phyloP scores from a whole-genome alignment of 2,888 invertebrate genomes.

The Salticus scenicus region DNA sequence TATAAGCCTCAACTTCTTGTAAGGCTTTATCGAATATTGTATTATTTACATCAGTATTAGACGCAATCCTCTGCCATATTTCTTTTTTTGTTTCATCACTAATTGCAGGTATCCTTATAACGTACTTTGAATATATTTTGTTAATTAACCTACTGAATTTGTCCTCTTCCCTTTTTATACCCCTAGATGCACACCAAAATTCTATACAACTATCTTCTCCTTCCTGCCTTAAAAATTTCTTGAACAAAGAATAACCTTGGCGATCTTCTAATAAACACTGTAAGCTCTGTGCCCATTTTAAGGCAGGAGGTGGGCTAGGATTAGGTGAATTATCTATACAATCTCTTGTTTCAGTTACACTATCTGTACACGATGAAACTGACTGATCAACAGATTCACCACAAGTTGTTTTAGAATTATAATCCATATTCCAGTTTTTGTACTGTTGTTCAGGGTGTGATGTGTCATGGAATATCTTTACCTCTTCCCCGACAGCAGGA shows the following conservation, averaged over 20 bases:
- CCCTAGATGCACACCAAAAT: constrained; percentile 94
- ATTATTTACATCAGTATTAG: constrained; percentile 80
- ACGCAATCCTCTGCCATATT: constrained; percentile 36
- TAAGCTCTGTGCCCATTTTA: constrained; percentile 92
- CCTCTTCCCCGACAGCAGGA: constrained; percentile 48
- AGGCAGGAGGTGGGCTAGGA: constrained; percentile 81
- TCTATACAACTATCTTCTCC: constrained; percentile 74
- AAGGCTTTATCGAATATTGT: constrained; percentile 91
- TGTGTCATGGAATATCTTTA: constrained; percentile 36
- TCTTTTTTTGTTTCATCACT: constrained; percentile 45
- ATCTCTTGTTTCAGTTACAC: background rate
- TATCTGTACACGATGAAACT: background rate
- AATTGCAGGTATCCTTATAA: constrained; percentile 41
- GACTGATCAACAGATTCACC: background rate
- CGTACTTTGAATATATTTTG: constrained; percentile 54
- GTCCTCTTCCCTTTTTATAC: constrained; percentile 46
- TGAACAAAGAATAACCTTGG: constrained; percentile 91
- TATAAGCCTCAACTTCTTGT: constrained; percentile 86
- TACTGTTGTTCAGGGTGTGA: background rate
- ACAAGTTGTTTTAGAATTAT: background rate
- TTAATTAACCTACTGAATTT: constrained; percentile 26
- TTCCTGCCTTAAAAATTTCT: constrained; percentile 77
- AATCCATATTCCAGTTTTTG: constrained; percentile 28
- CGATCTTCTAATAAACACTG: constrained; percentile 89
- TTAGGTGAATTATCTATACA: constrained; percentile 19